Evolutionary conservation across 1,140 invertebrate species (phyloP), one percentile per base, ranked within the genome.

Genomic region (Conus ventricosus): DNA sequence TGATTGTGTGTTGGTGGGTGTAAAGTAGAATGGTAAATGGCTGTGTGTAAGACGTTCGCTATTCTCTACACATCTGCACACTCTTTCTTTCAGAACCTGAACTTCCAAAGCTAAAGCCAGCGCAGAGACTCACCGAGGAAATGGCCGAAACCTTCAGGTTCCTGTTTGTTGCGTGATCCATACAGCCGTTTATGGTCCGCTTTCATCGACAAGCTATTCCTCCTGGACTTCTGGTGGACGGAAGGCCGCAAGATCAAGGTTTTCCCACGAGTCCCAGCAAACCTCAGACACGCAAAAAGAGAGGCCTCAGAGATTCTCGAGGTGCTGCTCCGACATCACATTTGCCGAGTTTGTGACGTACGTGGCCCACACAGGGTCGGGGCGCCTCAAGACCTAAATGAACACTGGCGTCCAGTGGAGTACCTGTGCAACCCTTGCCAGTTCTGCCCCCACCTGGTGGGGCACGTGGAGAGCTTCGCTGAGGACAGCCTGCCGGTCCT

Each of bases 121-220:
- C 5, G 23, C 5, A 60, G 53, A n/a, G 27, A 17, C 54, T 39
- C 13, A 23, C 57, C 54, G 7, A 71, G 20, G 20, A 20, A n/a
- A n/a, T 82, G 23, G 8, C 82, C 83, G 84, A 87, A 25, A 51
- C 23, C 71, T 71, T 57, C 25, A 78, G 84, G 63, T 87, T 92
- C 55, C 89, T 92, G 88, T 90, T 91, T 27, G 87, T 4, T 4
- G 39, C 87, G 91, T 57, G 87, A 91, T 81, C 91, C 91, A 3
- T 92, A 91, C 81, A 87, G 87, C 6, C 85, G 91, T 81, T 51
- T 92, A 13, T 92, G 87, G 87, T 91, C 91, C 4, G 89, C 88
- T 39, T 92, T 90, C 55, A 67, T 92, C 10, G 91, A 92, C 85
- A 92, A 92, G 88, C 85, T 88, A 25, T 91, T 88, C 81, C 87